Conservation (phyloP, 1,140 invertebrate species). For the Sesamia nonagrioides region DNA sequence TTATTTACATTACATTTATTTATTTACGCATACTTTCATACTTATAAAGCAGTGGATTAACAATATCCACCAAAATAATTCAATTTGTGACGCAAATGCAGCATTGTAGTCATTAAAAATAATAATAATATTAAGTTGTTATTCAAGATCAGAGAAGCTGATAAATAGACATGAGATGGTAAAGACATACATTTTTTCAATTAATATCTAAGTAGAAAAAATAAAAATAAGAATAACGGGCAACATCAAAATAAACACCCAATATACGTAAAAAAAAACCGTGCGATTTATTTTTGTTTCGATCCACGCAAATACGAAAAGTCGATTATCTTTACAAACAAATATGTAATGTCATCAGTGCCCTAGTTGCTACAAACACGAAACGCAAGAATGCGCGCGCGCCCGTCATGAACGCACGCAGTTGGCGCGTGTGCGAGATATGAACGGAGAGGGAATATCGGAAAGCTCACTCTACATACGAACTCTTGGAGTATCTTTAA, state of each 20-base stretch:
- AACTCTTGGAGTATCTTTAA: no score
- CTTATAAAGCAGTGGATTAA: no score
- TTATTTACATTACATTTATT: no score
- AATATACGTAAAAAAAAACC: neutral
- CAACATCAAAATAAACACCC: neutral
- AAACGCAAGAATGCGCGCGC: conserved; percentile 40
- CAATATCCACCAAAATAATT: no score
- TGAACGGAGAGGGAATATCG: neutral
- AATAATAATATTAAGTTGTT: conserved; percentile 9
- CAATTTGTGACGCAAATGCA: no score
- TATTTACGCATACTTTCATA: neutral
- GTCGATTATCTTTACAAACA: conserved; percentile 36
- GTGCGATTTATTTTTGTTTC: conserved; percentile 19
- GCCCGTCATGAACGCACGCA: conserved; percentile 52
- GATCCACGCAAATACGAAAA: conserved; percentile 1
- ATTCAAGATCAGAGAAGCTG: neutral
- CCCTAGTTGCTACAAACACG: conserved; percentile 52
- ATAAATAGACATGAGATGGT: neutral
- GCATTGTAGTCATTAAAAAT: no score
- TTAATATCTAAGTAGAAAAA: no score
- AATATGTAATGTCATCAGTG: conserved; percentile 50
- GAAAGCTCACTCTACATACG: neutral
- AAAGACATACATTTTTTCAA: no score
- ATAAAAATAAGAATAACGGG: neutral
- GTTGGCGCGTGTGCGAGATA: conserved; percentile 11